Evolutionary conservation across 2,113 vertebrate genomes (phyloP), one percentile per base, ranked within the genome.

Genomic region (Ammodytes marinus): DNA sequence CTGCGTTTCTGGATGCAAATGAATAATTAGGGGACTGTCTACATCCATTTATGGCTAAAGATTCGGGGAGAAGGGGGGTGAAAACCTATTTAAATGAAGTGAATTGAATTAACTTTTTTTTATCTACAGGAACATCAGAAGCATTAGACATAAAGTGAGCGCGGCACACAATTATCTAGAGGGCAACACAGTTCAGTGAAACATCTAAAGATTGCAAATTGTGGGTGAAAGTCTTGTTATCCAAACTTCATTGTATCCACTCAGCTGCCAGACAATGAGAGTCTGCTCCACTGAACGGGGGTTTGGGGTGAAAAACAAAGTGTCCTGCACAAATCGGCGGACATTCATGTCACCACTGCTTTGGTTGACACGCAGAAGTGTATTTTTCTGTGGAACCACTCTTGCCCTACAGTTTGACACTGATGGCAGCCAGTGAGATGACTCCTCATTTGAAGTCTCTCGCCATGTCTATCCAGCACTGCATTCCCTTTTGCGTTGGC

Each of bases 401-500:
- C 46, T 19, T 8, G 9, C 59, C 27, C 52, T 10, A 5, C 14
- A 14, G 39, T 43, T 54, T 67, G 69, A 49, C 13, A 8, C 12
- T 3, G 7, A 55, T 35, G 65, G 27, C 42, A 14, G 27, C 12
- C 43, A 27, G 67, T 43, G 54, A 75, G 27, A 64, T 17, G 65
- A 70, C 39, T 70, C 59, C 59, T 35, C 46, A 58, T 74, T 15
- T 66, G 7, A 60, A 84, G 27, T 54, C 68, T 46, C 81, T 68
- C 47, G 27, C 59, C 43, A 19, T 6, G 50, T 65, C 55, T 4
- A 40, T 64, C 17, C 58, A 49, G 14, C 5, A 7, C 12, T 12
- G 39, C 27, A 27, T 84, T 55, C 60, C 39, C 61, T 37, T 83
- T 68, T 82, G 49, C 61, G 69, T 60, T 59, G 46, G 53, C 35